These are phyloP conservation scores for Thinocorus orbignyianus DNA, from an alignment of 2,113 vertebrate genomes.

Conservation along the genomic window DNA sequence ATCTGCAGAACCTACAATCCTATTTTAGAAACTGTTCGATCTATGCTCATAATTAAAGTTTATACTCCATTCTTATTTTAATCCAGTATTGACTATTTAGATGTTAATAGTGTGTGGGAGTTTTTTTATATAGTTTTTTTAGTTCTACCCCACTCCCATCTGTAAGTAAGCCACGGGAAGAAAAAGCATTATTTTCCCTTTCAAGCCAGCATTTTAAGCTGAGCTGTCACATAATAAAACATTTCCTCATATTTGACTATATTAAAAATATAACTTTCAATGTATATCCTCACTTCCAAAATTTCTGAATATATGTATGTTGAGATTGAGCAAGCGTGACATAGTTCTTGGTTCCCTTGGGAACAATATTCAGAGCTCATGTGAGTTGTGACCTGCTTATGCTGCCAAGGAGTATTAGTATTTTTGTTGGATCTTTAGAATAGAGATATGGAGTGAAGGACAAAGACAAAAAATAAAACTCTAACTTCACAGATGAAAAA, in stretches of 20 bases:
- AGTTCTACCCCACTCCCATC: not conserved
- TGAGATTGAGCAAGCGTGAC: conserved; percentile 61
- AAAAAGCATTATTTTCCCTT: not conserved
- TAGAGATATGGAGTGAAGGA: conserved; percentile 65
- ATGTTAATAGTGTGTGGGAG: not conserved
- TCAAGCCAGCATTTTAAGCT: conserved; percentile 14
- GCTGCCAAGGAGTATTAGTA: conserved; percentile 69
- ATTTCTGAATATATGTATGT: conserved; percentile 64
- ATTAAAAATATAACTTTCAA: conserved; percentile 57
- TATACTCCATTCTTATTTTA: not conserved
- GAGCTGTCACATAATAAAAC: conserved; percentile 38
- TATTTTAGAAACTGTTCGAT: not conserved
- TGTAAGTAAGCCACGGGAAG: not conserved
- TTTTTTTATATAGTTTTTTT: not conserved
- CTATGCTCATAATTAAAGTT: not conserved
- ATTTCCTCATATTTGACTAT: conserved; percentile 53
- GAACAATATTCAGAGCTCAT: conserved; percentile 68
- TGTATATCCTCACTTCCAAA: conserved; percentile 27
- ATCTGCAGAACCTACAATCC: not conserved
- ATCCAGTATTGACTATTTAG: not conserved
- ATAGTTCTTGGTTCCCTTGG: conserved; percentile 60
- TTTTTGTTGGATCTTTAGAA: conserved; percentile 70
- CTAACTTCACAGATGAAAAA: conserved; percentile 31
- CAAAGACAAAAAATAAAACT: conserved; percentile 50
- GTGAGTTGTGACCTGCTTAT: conserved; percentile 74